Percentiles rank a stretch among this genome's conserved stretches.
phyloP scores from a whole-genome alignment of 2,888 invertebrate genomes.

The Polyploca ridens region DNA sequence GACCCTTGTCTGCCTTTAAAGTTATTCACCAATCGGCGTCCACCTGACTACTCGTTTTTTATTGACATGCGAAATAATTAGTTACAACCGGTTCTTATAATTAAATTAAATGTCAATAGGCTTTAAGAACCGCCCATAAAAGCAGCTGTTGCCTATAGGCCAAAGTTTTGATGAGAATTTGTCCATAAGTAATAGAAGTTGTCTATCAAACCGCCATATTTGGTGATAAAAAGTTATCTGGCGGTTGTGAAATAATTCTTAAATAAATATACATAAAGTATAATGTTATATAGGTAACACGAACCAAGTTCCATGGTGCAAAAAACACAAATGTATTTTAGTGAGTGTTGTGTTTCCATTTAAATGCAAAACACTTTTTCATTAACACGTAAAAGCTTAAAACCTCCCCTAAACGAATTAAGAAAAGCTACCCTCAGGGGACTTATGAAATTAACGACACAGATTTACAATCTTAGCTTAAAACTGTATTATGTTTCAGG shows the following conservation, averaged over 20 bases:
- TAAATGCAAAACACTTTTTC: constrained; percentile 59
- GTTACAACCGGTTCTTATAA: neutral
- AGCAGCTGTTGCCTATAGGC: neutral
- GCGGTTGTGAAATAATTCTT: too few species aligned
- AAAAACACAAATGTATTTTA: constrained; percentile 42
- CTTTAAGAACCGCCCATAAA: neutral
- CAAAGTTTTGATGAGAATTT: neutral
- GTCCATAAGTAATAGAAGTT: neutral
- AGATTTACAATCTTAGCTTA: constrained; percentile 51
- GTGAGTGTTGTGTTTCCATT: constrained; percentile 59
- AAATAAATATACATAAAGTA: too few species aligned
- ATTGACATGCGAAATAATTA: neutral
- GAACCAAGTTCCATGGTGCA: neutral
- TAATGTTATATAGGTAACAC: neutral
- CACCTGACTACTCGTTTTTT: neutral
- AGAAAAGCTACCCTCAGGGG: constrained; percentile 56
- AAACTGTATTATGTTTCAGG: constrained; percentile 33
- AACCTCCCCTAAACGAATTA: constrained; percentile 61
- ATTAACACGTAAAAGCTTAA: constrained; percentile 59
- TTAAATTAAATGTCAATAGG: neutral
- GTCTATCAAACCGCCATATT: too few species aligned
- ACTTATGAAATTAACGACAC: constrained; percentile 59
- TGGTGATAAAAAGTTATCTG: too few species aligned
- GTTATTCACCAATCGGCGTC: neutral
- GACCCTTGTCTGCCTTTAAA: neutral